Percentiles rank a stretch among this genome's conserved stretches.
phyloP scores from a whole-genome alignment of 1,140 invertebrate species.

The Heliothis subflexa region DNA sequence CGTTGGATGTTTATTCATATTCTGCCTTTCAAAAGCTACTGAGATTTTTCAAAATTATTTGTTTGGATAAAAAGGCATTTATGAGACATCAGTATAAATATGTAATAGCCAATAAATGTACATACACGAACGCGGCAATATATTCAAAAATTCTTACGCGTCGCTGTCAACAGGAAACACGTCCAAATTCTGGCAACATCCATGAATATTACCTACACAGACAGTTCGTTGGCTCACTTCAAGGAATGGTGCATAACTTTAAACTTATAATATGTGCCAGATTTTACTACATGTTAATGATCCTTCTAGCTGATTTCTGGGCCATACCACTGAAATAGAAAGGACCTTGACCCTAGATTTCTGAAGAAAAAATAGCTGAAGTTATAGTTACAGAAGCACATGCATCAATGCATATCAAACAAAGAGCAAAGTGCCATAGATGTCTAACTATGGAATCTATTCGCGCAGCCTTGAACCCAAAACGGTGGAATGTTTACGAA shows the following conservation, averaged over 20 bases:
- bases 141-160: slow-evolving; percentile 13
- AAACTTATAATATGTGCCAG: background rate
- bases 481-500: slow-evolving; percentile 42
- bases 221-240: background rate
- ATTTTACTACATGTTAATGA: too few species aligned
- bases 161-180: slow-evolving; percentile 24
- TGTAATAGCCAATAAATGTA: background rate
- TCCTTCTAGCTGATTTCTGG: too few species aligned
- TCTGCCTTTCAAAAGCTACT: too few species aligned
- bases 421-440: slow-evolving; percentile 5
- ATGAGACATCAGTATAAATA: too few species aligned
- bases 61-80: too few species aligned
- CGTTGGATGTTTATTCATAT: too few species aligned
- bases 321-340: too few species aligned
- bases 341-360: too few species aligned
- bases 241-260: background rate
- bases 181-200: slow-evolving; percentile 28
- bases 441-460: slow-evolving; percentile 31
- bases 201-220: slow-evolving; percentile 11
- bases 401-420: background rate
- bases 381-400: too few species aligned
- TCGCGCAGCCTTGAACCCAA: slow-evolving; percentile 40
- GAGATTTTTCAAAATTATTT: too few species aligned
- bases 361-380: too few species aligned
- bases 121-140: background rate